Base-by-base conservation (phyloP, 1,140 invertebrate species). In the Triops longicaudatus region DNA sequence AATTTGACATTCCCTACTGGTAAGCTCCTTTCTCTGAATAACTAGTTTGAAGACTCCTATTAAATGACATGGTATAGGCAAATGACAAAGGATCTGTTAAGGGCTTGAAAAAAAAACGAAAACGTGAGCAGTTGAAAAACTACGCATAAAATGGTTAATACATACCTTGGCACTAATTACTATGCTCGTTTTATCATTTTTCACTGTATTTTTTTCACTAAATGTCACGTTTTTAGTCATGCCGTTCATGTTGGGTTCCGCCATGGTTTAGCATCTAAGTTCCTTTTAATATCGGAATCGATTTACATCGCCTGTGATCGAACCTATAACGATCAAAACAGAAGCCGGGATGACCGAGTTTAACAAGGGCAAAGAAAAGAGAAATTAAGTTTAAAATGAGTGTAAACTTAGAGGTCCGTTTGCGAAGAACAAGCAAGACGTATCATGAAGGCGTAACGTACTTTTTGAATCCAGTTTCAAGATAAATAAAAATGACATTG, bases 351-450 rank as follows among this genome's bases (percentile, higher is more conserved):
- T 6, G 0, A 22, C 17, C 14, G n/a, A 5, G 14, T 63, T 63
- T 63, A 0, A 63, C 11, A 44, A 44, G 43, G 17, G 22, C 6
- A 63, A n/a, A 63, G 14, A 6, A 10, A 17, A 63, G 3, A 22
- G 22, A 63, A 22, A 63, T 75, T 5, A 26, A 26, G 7, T 7
- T 37, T 37, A 84, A 81, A 81, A 91, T 91, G 90, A 87, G 89
- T 26, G 86, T 88, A 72, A 88, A 83, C 80, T 82, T 93, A 77
- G 90, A 93, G 81, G 91, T 95, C 28, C 87, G 86, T 79, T 84
- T 95, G 42, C 94, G 94, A 85, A 88, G 90, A 83, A 89, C 89
- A 0, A 94, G 91, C 83, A 95, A 95, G 89, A 88, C 92, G 79
- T 95, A 94, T 83, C 87, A 88, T 81, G 92, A 94, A 87, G 91